Evolutionary conservation across 2,113 vertebrate species (phyloP), one percentile per base, ranked within the genome.

Genomic region (Chunga burmeisteri): DNA sequence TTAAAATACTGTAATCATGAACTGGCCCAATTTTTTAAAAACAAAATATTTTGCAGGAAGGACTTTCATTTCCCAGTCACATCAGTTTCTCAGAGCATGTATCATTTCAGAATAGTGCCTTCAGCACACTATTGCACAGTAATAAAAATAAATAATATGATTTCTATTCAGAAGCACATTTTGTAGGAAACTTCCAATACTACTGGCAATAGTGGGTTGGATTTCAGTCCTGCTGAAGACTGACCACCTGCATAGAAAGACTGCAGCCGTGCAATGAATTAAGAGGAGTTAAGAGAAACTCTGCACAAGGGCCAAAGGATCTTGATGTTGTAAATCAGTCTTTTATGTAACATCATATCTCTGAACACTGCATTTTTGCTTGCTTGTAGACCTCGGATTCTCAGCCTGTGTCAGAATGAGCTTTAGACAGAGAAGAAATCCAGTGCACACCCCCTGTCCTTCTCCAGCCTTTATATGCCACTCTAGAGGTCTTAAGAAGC

Each of bases 251-350:
- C 27, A 59, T 0, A 16, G n/a, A 56, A 87, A 36, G 20, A 46
- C 7, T 17, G 56, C 38, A 86, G 70, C 38, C 0, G 0, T 49
- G 23, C 38, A 38, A 38, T 38, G 38, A 38, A 38, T 38, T 38
- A 38, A 38, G 38, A 38, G 38, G 38, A 75, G 29, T 53, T 63
- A 67, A 55, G 42, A 73, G 40, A 38, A 62, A 71, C 38, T 65
- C 59, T 22, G 25, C 5, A 2, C 22, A 36, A 62, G 25, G 25
- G 19, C 52, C 70, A 82, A 36, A 65, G 42, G 34, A 46, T 16
- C 61, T 58, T 62, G 30, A 19, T 75, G 46, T 22, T 66, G 55
- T 75, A 30, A 23, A 19, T 46, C 9, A 13, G 14, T 70, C 55
- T 12, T 56, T 63, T 56, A 29, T 70, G 47, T 38, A 49, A 38